A percentile compares a stretch with the other conserved stretches of the same genome.
Conservation (phyloP, 1,140 invertebrate species). For the Zaprionus vittiger region DNA sequence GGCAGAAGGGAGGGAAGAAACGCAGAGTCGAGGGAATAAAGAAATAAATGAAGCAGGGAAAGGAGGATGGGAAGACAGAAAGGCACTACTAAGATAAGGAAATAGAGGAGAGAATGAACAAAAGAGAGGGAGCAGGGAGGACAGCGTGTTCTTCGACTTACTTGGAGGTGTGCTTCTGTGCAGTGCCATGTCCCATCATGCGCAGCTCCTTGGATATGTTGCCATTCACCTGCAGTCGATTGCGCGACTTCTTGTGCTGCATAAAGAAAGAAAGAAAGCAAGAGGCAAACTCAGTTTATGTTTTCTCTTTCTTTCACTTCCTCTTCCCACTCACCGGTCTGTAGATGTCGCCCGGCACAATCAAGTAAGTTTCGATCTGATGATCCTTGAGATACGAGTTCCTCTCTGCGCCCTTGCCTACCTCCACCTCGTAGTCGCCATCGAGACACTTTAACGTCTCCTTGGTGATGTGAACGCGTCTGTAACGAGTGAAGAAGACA, state of each 20-base stretch:
- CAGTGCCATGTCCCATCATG: conserved; percentile 92
- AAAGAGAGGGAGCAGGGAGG: not conserved
- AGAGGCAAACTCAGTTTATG: not conserved
- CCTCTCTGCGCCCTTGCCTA: conserved; percentile 92
- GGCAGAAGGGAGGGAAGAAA: too few species aligned
- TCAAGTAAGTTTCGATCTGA: conserved; percentile 96
- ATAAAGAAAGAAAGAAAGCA: not conserved
- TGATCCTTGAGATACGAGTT: conserved; percentile 95
- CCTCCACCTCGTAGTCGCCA: conserved; percentile 95
- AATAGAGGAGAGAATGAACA: not conserved
- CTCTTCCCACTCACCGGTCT: conserved; percentile 86
- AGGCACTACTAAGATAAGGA: too few species aligned
- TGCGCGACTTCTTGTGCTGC: conserved; percentile 85
- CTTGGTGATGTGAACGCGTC: conserved; percentile 97
- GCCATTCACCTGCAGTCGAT: conserved; percentile 88
- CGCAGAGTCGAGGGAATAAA: too few species aligned
- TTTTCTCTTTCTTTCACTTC: not conserved
- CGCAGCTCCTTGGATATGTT: conserved; percentile 94
- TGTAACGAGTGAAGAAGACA: conserved; percentile 73
- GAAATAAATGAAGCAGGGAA: too few species aligned
- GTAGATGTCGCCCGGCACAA: conserved; percentile 90
- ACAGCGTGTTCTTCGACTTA: conserved; percentile 83
- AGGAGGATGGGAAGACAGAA: too few species aligned
- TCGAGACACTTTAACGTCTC: conserved; percentile 94
- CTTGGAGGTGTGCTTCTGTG: conserved; percentile 89